Evolutionary conservation across 2,113 vertebrate genomes (phyloP), one percentile per base, ranked within the genome.

Genomic region (Haemorhous mexicanus): DNA sequence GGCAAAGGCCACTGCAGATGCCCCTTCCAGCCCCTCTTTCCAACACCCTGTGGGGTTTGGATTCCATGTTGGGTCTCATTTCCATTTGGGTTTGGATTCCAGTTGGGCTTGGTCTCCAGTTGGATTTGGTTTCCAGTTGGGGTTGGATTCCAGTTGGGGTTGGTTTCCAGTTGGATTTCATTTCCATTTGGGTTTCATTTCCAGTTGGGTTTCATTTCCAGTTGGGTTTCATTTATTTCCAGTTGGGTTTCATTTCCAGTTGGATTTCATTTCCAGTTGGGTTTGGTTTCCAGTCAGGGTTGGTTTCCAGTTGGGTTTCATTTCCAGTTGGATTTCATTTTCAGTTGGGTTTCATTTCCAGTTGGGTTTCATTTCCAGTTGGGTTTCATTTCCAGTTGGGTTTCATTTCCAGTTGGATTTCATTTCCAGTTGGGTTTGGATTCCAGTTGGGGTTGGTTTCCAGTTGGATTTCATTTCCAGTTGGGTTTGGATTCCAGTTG

Each of bases 271-370:
- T n/a, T n/a, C n/a, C n/a, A n/a, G n/a, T 5, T 53, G 28, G 15
- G 14, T 43, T 64, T 33, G 32, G 24, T 16, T n/a, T n/a, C n/a
- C n/a, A n/a, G n/a, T n/a, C n/a, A n/a, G n/a, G n/a, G n/a, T n/a
- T n/a, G 4, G 12, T 14, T n/a, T 7, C 69, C 22, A 7, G 3
- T 26, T 43, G 23, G 3, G 10, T 58, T 63, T 21, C 4, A 4
- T 43, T 55, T 14, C 62, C 9, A 0, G 4, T 19, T 44, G 43
- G 43, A 17, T 4, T 63, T 41, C 6, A 9, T 15, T 17, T 30
- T 14, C 32, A 14, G 1, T 4, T 58, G 39, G 23, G 17, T 19
- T 63, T 21, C 4, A 4, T 43, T 55, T 14, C 62, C 9, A 0
- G 4, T 19, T 44, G 43, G 43, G 43, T 4, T 63, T 41, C 6